Conservation (phyloP, 2,888 invertebrate genomes). For the Pachycephus smyrnensis region DNA sequence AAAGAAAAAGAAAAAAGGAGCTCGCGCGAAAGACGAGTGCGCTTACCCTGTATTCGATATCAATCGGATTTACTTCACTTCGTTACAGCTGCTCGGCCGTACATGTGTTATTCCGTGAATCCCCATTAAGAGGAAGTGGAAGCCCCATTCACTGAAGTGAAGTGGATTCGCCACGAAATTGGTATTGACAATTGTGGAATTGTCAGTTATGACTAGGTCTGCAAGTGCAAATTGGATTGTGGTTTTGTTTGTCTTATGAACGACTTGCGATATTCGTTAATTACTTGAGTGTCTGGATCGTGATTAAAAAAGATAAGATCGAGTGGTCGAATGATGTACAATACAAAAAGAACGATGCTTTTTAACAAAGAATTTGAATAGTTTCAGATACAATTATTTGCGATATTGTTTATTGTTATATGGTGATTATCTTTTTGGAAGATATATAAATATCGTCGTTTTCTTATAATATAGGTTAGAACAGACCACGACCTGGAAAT, state of each 20-base stretch:
- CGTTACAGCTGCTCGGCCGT: background rate
- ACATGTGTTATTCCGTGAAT: background rate
- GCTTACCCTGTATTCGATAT: background rate
- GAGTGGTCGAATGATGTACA: background rate
- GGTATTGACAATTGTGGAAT: background rate
- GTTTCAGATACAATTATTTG: background rate
- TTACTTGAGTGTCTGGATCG: background rate
- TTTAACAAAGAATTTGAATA: background rate
- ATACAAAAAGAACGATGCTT: background rate
- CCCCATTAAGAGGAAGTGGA: background rate
- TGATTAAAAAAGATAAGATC: background rate
- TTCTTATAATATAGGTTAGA: background rate
- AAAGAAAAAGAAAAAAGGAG: background rate
- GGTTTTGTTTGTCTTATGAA: background rate
- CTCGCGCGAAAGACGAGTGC: background rate
- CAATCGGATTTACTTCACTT: background rate
- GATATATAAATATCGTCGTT: no score
- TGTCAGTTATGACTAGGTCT: background rate
- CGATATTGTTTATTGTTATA: background rate
- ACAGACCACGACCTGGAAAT: background rate
- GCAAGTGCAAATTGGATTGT: background rate
- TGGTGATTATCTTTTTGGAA: background rate
- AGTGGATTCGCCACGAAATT: background rate
- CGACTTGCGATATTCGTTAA: background rate
- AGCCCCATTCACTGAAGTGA: background rate